Evolutionary conservation across 1,140 invertebrate species (phyloP).

Genomic region (Ceratoteleas bidentatus): DNA sequence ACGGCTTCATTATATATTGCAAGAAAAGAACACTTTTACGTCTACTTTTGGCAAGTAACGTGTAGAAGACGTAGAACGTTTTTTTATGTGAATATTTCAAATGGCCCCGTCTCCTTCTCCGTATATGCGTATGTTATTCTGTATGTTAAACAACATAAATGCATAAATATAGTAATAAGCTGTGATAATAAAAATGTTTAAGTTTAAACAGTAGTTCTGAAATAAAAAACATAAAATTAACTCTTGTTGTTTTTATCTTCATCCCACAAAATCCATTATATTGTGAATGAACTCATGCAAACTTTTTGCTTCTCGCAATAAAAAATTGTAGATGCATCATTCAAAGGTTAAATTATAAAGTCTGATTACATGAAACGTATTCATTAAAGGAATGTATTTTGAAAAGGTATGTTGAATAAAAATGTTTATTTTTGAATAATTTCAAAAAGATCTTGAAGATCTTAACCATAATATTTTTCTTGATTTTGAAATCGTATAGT

Average conservation of each 20-base stretch:
- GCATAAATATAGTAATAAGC: conserved; percentile 73
- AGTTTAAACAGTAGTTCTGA: conserved; percentile 43
- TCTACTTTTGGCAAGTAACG: conserved; percentile 14
- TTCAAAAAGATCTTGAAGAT: too few species aligned
- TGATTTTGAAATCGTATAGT: too few species aligned
- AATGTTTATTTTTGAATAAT: too few species aligned
- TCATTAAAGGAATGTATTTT: too few species aligned
- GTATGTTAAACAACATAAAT: conserved; percentile 53
- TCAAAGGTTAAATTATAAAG: too few species aligned
- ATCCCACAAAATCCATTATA: too few species aligned
- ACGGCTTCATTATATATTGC: neutral
- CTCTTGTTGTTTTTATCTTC: neutral
- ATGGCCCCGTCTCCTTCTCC: conserved; percentile 21
- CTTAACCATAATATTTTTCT: too few species aligned
- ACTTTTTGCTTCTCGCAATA: too few species aligned
- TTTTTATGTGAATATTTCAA: conserved; percentile 7
- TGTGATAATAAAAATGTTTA: conserved; percentile 76
- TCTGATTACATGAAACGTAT: too few species aligned
- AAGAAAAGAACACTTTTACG: conserved; percentile 7
- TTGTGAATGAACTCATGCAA: too few species aligned
- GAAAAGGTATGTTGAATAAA: too few species aligned
- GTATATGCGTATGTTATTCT: conserved; percentile 43
- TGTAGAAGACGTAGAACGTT: conserved; percentile 4
- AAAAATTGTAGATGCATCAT: too few species aligned
- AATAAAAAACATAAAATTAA: conserved; percentile 28